A percentile compares a stretch with the other conserved stretches of the same genome.
phyloP scores from a whole-genome alignment of 2,888 invertebrate genomes.

The Seladonia tumulorum region DNA sequence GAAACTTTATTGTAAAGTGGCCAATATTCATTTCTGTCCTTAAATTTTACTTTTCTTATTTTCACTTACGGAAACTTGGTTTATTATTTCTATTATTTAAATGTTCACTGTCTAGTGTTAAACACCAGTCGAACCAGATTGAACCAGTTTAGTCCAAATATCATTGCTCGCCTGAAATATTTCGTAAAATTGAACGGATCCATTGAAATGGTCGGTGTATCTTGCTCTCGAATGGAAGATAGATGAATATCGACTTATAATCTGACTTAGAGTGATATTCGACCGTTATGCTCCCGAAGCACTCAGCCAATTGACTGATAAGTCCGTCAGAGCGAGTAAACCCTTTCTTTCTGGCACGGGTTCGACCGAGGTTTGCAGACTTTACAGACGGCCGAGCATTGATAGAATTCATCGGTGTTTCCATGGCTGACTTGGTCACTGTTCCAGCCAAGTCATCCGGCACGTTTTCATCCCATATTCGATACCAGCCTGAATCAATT shows the following conservation, averaged over 20 bases:
- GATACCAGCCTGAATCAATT: constrained; percentile 66
- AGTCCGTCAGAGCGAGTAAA: constrained; percentile 41
- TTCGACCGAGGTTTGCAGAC: constrained; percentile 6
- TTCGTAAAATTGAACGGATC: too few relatives aligned
- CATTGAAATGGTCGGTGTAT: background rate
- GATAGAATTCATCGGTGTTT: constrained; percentile 58
- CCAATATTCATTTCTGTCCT: background rate
- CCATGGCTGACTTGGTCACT: constrained; percentile 62
- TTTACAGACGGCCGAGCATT: constrained; percentile 48
- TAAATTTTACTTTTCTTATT: background rate
- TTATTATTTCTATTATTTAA: too few relatives aligned
- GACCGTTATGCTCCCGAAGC: constrained; percentile 2
- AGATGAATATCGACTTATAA: constrained; percentile 5
- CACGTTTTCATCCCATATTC: constrained; percentile 58
- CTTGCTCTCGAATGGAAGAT: background rate
- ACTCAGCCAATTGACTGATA: constrained; percentile 40
- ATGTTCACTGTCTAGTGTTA: too few relatives aligned
- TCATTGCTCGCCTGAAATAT: background rate
- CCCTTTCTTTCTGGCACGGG: constrained; percentile 49
- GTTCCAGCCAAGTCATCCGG: constrained; percentile 63
- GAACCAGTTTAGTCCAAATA: background rate
- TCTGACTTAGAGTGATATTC: background rate
- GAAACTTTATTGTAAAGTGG: background rate
- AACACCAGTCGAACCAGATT: too few relatives aligned
- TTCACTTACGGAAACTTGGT: background rate